These are phyloP conservation scores for Emberiza fucata DNA, from an alignment of 2,113 vertebrate genomes.

Conservation along the genomic window DNA sequence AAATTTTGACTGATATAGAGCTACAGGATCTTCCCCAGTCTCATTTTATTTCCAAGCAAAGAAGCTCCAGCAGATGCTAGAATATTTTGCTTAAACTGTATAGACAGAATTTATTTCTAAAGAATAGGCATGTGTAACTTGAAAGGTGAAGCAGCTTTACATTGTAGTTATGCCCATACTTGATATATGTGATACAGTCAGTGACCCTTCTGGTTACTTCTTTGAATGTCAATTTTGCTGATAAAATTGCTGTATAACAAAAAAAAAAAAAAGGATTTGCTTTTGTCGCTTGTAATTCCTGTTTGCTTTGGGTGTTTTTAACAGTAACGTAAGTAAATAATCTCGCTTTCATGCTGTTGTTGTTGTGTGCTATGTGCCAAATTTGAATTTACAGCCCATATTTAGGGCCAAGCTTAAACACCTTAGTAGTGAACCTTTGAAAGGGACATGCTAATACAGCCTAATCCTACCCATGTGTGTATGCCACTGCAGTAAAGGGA, in stretches of 20 bases:
- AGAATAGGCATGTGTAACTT: neutral
- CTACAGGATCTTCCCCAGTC: neutral
- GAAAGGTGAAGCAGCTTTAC: neutral
- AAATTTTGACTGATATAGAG: neutral
- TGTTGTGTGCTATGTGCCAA: neutral
- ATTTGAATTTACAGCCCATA: neutral
- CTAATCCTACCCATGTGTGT: neutral
- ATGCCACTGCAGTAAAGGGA: neutral
- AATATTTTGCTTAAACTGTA: neutral
- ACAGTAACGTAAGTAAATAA: neutral
- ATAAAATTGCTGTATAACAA: neutral
- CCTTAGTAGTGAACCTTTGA: neutral
- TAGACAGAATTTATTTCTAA: neutral
- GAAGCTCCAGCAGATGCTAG: neutral
- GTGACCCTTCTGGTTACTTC: neutral
- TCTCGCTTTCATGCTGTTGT: neutral
- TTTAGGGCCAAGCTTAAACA: neutral
- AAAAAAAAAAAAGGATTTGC: neutral
- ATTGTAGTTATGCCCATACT: neutral
- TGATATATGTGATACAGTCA: neutral
- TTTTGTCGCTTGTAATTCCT: neutral
- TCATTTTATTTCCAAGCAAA: neutral
- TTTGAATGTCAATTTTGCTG: neutral
- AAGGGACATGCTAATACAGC: neutral
- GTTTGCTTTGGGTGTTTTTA: neutral